Base-by-base conservation (phyloP, 2,797 vertebrate genomes). In the Halcyon badia region DNA sequence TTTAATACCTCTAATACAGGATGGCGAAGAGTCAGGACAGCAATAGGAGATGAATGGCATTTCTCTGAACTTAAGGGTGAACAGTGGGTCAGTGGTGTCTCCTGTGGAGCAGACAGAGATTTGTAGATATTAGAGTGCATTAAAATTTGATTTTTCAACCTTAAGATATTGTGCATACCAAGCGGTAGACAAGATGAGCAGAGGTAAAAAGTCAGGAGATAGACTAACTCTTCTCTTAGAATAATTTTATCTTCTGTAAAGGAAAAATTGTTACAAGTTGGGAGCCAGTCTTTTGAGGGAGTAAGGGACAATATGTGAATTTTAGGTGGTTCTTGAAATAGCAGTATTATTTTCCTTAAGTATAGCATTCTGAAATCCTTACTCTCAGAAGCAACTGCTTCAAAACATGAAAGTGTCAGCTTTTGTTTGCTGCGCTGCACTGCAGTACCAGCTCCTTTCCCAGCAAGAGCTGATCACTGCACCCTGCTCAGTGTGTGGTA, bases 121-220 rank as follows among this genome's bases (percentile, higher is more conserved):
- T 48, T 8, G 5, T 77, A 20, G 19, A 33, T 72, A 57, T 91
- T 82, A 61, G 9, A 61, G 33, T 61, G 41, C 60, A 80, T 89
- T 85, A 89, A 91, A 82, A 54, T 77, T 83, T 87, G 13, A 73
- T 89, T 94, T 89, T 95, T 89, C 24, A 91, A 19, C 31, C 33
- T 66, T 39, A 73, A 70, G 39, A 58, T 70, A 75, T 60, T 92
- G 49, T 92, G 56, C 6, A 3, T 39, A 12, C 7, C 14, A 60
- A 57, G 28, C n/a, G 21, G 11, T 56, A 85, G 33, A 78, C 60
- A 90, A 64, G 60, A 80, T 60, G 4, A 76, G 8, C 31, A 66
- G 58, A 87, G 19, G 16, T 70, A 41, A 46, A 85, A 61, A 25
- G 15, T 44, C 4, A 6, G 33, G 26, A 82, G 25, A 7, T n/a